Base-by-base conservation (phyloP, 2,797 vertebrate genomes). In the Enteromius radiatus region DNA sequence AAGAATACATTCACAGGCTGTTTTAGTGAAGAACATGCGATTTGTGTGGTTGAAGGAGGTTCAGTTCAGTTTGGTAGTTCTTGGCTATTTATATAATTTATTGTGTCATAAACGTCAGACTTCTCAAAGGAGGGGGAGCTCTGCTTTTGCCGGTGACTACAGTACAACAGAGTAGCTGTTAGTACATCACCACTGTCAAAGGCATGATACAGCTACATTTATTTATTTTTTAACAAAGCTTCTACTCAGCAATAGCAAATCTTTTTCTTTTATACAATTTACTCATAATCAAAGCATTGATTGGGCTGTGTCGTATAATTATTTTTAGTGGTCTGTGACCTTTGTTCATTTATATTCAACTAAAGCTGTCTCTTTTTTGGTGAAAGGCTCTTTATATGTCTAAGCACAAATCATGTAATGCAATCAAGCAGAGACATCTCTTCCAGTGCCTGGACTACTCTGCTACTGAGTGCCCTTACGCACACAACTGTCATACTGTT, bases 241-340 rank as follows among this genome's bases (percentile, higher is more conserved):
- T 80, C 33, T 63, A 49, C 19, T 73, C 41, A 63, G 52, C 38
- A 47, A 61, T 36, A 45, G 36, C 17, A 11, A 6, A 38, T 63
- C 47, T 23, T 52, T 63, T 54, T 68, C 38, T 3, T 63, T 47
- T 63, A 78, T 28, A 49, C 21, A 0, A 36, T 47, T 7, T 71
- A 73, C 41, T 73, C 8, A 71, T 73, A 80, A 80, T 63, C 68
- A 63, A 80, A 15, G 68, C 68, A 80, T 80, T 71, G 78, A 73
- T 63, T 73, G 41, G 2, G 14, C 8, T 47, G 54, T 47, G 68
- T 41, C 12, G 1, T 71, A 45, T 23, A 71, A 71, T 71, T 71
- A 80, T 71, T 71, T 80, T 19, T 71, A 47, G 45, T 61, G 21
- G 78, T 43, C 78, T 47, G n/a, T 61, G 78, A 70, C 49, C 65